These are phyloP conservation scores for Corythornis cristatus DNA, from an alignment of 2,113 vertebrate genomes.

Conservation along the genomic window DNA sequence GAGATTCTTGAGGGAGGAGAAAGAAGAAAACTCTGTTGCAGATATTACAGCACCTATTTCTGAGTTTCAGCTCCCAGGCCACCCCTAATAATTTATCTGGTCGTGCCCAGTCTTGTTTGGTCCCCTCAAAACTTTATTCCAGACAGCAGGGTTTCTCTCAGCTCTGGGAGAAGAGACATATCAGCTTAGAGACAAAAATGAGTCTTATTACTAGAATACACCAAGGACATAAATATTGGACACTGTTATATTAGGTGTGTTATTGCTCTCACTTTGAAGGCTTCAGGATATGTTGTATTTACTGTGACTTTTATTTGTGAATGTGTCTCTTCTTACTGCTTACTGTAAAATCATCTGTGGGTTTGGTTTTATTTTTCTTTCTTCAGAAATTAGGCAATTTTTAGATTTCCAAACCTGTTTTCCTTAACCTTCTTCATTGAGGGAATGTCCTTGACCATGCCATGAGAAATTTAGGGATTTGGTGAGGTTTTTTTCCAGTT, in stretches of 20 bases:
- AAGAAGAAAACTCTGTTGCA: background rate
- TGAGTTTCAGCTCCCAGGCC: background rate
- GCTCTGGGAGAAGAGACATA: background rate
- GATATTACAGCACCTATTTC: background rate
- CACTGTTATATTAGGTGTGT: background rate
- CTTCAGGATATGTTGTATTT: background rate
- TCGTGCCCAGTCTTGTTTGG: background rate
- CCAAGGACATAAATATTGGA: background rate
- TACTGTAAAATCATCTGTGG: background rate
- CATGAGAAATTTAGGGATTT: background rate
- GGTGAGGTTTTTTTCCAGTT: background rate
- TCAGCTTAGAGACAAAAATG: slow-evolving; percentile 17
- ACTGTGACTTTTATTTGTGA: background rate
- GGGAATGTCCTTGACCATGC: background rate
- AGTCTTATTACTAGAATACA: slow-evolving; percentile 24
- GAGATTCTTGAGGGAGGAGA: background rate
- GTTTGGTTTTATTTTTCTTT: background rate
- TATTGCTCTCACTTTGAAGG: slow-evolving; percentile 9
- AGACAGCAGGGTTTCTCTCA: slow-evolving; percentile 17
- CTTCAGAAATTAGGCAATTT: background rate
- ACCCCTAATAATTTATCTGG: background rate
- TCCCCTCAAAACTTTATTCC: background rate
- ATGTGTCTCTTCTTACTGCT: background rate
- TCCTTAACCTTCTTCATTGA: background rate
- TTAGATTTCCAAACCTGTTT: background rate